Conservation (phyloP, 2,888 invertebrate species). For the Drosophila mulleri region DNA sequence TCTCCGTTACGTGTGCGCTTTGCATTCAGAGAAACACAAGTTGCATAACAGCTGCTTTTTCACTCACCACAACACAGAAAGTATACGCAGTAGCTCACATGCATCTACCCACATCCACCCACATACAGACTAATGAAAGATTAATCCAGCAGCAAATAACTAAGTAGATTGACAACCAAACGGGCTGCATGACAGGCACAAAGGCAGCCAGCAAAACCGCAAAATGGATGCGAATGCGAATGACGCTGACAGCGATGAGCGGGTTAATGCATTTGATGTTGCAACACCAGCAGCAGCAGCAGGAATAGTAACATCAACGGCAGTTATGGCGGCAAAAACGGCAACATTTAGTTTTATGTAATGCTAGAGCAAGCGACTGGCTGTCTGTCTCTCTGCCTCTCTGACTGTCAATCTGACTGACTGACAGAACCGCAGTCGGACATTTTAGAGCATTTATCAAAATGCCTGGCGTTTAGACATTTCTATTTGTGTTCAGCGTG, state of each 20-base stretch:
- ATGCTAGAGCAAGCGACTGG: slow-evolving; percentile 10
- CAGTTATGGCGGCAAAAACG: slow-evolving; percentile 26
- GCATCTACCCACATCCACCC: neutral
- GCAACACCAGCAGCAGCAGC: slow-evolving; percentile 38
- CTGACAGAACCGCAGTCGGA: slow-evolving; percentile 47
- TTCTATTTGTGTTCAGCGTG: slow-evolving; percentile 56
- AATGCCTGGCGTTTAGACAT: slow-evolving; percentile 74
- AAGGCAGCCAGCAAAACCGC: slow-evolving; percentile 39
- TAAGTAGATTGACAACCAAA: slow-evolving; percentile 57
- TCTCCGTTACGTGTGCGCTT: neutral
- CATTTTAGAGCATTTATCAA: slow-evolving; percentile 81
- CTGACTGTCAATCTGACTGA: slow-evolving; percentile 7
- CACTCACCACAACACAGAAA: neutral
- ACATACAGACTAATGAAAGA: slow-evolving; percentile 38
- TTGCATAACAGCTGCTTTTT: slow-evolving; percentile 6
- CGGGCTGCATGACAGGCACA: slow-evolving; percentile 38
- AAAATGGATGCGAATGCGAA: slow-evolving; percentile 60
- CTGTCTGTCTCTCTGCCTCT: slow-evolving; percentile 3
- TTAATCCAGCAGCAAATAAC: slow-evolving; percentile 53
- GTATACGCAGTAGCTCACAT: neutral
- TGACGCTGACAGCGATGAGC: slow-evolving; percentile 77
- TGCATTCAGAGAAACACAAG: slow-evolving; percentile 5
- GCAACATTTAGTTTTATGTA: slow-evolving; percentile 44
- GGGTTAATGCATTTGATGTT: slow-evolving; percentile 76
- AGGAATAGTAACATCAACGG: neutral